Evolutionary conservation across 2,113 vertebrate genomes (phyloP).

Genomic region (Chauna torquata): DNA sequence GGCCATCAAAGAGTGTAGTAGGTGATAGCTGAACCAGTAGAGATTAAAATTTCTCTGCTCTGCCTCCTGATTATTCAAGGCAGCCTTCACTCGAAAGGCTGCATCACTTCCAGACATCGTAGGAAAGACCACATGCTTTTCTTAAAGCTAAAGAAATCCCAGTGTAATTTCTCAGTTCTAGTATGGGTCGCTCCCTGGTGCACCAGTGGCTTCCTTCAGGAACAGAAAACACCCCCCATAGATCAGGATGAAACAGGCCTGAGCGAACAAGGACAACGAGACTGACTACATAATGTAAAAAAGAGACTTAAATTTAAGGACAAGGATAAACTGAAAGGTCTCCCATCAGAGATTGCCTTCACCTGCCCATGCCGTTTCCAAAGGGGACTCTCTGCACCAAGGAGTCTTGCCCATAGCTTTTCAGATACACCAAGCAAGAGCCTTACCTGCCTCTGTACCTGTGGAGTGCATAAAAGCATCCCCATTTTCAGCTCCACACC

Average conservation of each 20-base stretch:
- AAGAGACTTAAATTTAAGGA: not conserved
- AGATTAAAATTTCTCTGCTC: not conserved
- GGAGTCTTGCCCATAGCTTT: not conserved
- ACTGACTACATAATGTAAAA: not conserved
- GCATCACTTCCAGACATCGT: not conserved
- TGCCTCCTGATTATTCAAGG: not conserved
- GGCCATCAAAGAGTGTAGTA: not conserved
- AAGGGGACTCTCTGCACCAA: not conserved
- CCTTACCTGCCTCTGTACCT: not conserved
- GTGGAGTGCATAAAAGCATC: not conserved
- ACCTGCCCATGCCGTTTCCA: not conserved
- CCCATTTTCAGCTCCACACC: not conserved
- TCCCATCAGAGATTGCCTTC: not conserved
- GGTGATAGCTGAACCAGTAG: not conserved
- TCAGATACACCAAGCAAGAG: not conserved
- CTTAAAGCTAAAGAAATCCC: not conserved
- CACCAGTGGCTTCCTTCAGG: not conserved
- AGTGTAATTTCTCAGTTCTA: not conserved
- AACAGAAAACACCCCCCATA: not conserved
- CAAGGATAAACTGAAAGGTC: not conserved
- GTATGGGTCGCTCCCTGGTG: not conserved
- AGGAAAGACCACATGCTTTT: not conserved
- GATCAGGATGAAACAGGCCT: not conserved
- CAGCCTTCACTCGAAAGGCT: not conserved
- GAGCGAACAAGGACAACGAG: not conserved